Conservation (phyloP, 2,888 invertebrate genomes). For the Agrochola macilenta region DNA sequence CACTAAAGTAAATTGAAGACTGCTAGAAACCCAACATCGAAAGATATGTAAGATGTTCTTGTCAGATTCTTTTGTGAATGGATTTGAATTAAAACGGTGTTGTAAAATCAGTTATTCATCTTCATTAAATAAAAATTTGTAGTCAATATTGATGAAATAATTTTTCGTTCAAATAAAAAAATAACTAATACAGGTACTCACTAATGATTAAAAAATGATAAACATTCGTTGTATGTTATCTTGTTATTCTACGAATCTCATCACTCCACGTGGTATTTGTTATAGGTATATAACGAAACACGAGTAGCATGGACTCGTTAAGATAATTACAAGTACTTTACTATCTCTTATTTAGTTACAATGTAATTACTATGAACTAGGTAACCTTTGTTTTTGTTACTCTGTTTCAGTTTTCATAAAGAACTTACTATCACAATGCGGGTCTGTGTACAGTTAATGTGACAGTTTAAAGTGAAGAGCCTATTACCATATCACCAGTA, state of each 20-base stretch:
- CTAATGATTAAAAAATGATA: constrained; percentile 20
- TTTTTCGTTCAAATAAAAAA: not conserved
- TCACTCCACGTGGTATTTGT: constrained; percentile 54
- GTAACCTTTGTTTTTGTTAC: not conserved
- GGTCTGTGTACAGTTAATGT: constrained; percentile 12
- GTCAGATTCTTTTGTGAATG: not conserved
- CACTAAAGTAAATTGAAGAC: constrained; percentile 3
- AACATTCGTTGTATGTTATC: constrained; percentile 30
- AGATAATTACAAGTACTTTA: constrained; percentile 29
- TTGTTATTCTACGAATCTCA: constrained; percentile 47
- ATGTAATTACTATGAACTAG: constrained; percentile 20
- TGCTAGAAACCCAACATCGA: constrained; percentile 1
- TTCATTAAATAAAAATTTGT: not conserved
- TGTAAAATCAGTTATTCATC: not conserved
- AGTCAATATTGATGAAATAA: too few relatives aligned
- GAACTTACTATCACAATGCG: not conserved
- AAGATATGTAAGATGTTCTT: not conserved
- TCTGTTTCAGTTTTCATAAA: constrained; percentile 1
- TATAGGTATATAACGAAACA: constrained; percentile 35
- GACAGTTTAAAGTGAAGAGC: constrained; percentile 26
- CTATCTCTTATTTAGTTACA: constrained; percentile 12
- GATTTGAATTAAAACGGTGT: not conserved
- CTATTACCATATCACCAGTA: constrained; percentile 3
- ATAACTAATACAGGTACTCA: not conserved
- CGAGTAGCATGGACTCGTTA: constrained; percentile 36